A percentile compares a stretch with the other conserved stretches of the same genome.
phyloP scores from a whole-genome alignment of 2,797 vertebrate genomes.

The Pseudochirops corinnae region DNA sequence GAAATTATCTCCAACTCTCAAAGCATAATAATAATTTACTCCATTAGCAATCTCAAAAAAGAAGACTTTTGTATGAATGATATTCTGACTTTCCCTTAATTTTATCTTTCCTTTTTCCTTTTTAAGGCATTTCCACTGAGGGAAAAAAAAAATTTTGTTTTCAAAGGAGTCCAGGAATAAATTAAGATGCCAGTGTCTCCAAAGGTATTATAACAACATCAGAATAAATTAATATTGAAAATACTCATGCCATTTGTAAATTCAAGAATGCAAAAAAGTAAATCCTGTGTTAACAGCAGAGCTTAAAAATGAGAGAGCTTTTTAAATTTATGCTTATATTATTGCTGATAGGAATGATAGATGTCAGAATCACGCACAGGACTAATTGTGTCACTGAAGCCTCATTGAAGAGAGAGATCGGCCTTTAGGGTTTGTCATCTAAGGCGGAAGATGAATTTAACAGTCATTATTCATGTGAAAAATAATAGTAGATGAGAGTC shows the following conservation, averaged over 20 bases:
- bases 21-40: constrained; percentile 5
- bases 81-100: background rate
- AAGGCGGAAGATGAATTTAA: constrained; percentile 58
- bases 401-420: constrained; percentile 43
- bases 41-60: background rate
- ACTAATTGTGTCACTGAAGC: constrained; percentile 46
- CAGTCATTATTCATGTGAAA: constrained; percentile 52
- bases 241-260: background rate
- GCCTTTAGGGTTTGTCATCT: constrained; percentile 41
- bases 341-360: constrained; percentile 46
- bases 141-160: constrained; percentile 7
- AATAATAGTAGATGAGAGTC: constrained; percentile 9
- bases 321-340: constrained; percentile 41
- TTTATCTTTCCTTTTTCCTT: constrained; percentile 3
- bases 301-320: constrained; percentile 46
- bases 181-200: background rate
- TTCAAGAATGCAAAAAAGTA: constrained; percentile 22
- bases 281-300: background rate
- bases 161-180: background rate
- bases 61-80: constrained; percentile 12
- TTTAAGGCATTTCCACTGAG: constrained; percentile 39
- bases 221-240: background rate
- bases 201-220: background rate
- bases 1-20: constrained; percentile 19
- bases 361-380: background rate